Base-by-base conservation (phyloP, 1,140 invertebrate species). In the Sitophilus oryzae region DNA sequence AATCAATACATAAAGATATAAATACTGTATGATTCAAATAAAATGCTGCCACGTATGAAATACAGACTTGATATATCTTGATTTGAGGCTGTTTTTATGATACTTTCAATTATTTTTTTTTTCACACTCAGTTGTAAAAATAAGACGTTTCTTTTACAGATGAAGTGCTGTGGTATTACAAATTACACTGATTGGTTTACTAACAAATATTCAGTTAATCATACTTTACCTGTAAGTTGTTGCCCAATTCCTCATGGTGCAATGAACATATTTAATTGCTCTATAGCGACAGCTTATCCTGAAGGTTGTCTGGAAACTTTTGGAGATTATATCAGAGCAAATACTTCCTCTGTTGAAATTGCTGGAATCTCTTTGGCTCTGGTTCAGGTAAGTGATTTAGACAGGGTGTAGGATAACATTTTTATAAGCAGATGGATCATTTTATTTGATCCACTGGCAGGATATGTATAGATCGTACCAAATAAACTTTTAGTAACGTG, bases 331-430 rank as follows among this genome's bases (percentile, higher is more conserved):
- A 78, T 90, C 21, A 71, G 79, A 42, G 68, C 72, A 0, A 87
- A 91, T 61, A 86, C 85, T 0, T 70, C 81, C 0, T 78, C 82
- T 55, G 77, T 92, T 19, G 88, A 86, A 1, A 80, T 82, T 0
- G 80, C 85, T 61, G 89, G 85, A 18, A 74, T 92, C 45, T 82
- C 83, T 10, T 79, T 92, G 48, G 86, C 85, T 14, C 71, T 86
- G 23, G 67, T 90, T 56, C 86, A 89, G 82, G 86, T 89, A 60
- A 52, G 4, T 16, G n/a, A n/a, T n/a, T n/a, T n/a, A n/a, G n/a
- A 43, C 9, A 37, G 3, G 11, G 34, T 50, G 43, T 8, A 6
- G 16, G 14, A 11, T 47, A 19, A 43, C 10, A 5, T 22, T 47
- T n/a, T 43, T 51, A 20, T 43, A 50, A n/a, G 19, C 14, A 37